These are phyloP conservation scores for Stegophylla sp. DNA, from an alignment of 2,888 invertebrate genomes.

Conservation along the genomic window DNA sequence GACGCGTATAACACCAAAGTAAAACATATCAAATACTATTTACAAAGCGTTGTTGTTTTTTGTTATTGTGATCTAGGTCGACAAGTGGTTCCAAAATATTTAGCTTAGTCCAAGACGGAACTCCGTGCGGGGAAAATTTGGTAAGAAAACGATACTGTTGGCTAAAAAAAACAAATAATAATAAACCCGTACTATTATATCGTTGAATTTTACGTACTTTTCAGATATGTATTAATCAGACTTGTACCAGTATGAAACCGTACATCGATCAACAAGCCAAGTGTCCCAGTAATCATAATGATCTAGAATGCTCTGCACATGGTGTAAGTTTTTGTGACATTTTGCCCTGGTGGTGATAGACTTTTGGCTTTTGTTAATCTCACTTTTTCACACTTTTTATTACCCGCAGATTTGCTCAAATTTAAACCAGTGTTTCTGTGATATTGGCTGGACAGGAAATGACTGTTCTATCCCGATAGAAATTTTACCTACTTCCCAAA, in stretches of 20 bases:
- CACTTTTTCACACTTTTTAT: too few species aligned
- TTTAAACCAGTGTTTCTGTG: constrained; percentile 89
- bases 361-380: too few species aligned
- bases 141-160: constrained; percentile 65
- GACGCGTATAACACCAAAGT: too few species aligned
- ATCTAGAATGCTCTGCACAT: constrained; percentile 89
- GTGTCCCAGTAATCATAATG: constrained; percentile 89
- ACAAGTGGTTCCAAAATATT: constrained; percentile 76
- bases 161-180: neutral
- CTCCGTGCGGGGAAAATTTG: constrained; percentile 89
- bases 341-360: too few species aligned
- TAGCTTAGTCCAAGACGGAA: constrained; percentile 89
- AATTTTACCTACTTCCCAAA: constrained; percentile 69
- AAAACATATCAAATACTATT: too few species aligned
- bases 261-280: constrained; percentile 84
- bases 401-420: constrained; percentile 84
- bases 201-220: constrained; percentile 60
- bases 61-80: constrained; percentile 69
- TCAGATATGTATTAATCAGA: constrained; percentile 88
- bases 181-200: neutral
- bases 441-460: constrained; percentile 83
- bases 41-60: too few species aligned
- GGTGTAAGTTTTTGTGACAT: constrained; percentile 78
- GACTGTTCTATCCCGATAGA: constrained; percentile 84
- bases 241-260: constrained; percentile 85